These are phyloP conservation scores for Acrocera orbiculus DNA, from an alignment of 2,888 invertebrate species.

Conservation along the genomic window DNA sequence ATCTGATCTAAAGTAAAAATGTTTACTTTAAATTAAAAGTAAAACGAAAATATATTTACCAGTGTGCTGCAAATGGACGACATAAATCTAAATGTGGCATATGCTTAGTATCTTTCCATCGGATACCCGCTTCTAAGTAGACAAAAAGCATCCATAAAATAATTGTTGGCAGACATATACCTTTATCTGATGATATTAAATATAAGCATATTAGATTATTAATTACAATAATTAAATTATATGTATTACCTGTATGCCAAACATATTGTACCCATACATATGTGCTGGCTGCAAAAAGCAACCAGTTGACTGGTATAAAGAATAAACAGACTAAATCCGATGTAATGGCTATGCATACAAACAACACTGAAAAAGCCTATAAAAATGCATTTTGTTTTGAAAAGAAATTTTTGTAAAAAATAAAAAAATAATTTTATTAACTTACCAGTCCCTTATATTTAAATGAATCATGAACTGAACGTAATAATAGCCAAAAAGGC, in stretches of 20 bases:
- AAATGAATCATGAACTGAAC: conserved; percentile 92
- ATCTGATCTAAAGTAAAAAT: background rate
- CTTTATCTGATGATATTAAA: conserved; percentile 49
- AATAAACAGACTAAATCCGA: conserved; percentile 98
- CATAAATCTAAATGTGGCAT: conserved; percentile 79
- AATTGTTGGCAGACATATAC: conserved; percentile 86
- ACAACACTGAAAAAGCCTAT: conserved; percentile 94
- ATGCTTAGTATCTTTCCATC: conserved; percentile 65
- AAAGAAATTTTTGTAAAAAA: background rate
- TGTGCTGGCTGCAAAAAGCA: conserved; percentile 94
- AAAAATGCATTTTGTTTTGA: conserved; percentile 18
- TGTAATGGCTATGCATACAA: conserved; percentile 92
- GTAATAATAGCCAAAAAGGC: conserved; percentile 93
- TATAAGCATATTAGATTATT: conserved; percentile 10
- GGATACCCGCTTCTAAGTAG: conserved; percentile 81
- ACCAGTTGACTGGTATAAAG: conserved; percentile 95
- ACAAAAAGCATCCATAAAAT: conserved; percentile 86
- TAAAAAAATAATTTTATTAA: conserved; percentile 2
- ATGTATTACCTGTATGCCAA: conserved; percentile 74
- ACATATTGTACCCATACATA: conserved; percentile 99
- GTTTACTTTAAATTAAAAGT: background rate
- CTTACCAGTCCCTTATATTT: conserved; percentile 94
- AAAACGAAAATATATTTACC: conserved; percentile 36
- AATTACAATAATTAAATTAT: background rate
- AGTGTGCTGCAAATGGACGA: conserved; percentile 92